phyloP scores from a whole-genome alignment of 2,113 vertebrate species.

The Syrrhaptes paradoxus region DNA sequence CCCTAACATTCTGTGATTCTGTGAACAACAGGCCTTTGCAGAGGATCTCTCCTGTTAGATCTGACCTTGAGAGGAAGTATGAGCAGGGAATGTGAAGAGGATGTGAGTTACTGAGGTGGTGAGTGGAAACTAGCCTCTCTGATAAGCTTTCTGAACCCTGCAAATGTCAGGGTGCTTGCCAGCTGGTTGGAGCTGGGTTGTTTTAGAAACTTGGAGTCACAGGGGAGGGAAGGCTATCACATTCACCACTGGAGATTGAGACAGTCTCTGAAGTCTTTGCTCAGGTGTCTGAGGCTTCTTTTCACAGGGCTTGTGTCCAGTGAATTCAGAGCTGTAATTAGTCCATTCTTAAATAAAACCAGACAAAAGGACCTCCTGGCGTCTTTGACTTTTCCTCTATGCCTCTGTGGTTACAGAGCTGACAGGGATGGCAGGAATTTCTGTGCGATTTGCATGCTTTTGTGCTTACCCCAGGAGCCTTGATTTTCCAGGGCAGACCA shows the following conservation, averaged over 20 bases:
- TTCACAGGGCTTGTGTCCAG: background rate
- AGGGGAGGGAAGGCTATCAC: background rate
- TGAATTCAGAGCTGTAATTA: background rate
- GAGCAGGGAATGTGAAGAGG: background rate
- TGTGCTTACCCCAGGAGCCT: background rate
- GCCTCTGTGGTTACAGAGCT: background rate
- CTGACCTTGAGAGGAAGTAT: conserved; percentile 19
- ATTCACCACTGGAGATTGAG: background rate
- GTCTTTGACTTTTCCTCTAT: background rate
- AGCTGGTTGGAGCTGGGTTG: background rate
- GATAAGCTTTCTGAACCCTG: conserved; percentile 29
- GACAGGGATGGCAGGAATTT: background rate
- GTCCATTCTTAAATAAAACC: background rate
- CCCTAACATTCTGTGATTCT: too few species aligned
- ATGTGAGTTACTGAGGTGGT: background rate
- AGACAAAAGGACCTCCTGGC: background rate
- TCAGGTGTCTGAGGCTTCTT: background rate
- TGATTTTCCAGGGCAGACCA: background rate
- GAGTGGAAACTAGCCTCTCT: conserved; percentile 18
- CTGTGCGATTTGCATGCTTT: fast-evolving
- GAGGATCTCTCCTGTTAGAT: background rate
- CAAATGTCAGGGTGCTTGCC: conserved; percentile 29
- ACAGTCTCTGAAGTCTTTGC: background rate
- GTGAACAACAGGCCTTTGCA: background rate
- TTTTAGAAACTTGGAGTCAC: conserved; percentile 18